These are phyloP conservation scores for Torymus aiolomorphi DNA, from an alignment of 2,888 invertebrate genomes.

Conservation along the genomic window DNA sequence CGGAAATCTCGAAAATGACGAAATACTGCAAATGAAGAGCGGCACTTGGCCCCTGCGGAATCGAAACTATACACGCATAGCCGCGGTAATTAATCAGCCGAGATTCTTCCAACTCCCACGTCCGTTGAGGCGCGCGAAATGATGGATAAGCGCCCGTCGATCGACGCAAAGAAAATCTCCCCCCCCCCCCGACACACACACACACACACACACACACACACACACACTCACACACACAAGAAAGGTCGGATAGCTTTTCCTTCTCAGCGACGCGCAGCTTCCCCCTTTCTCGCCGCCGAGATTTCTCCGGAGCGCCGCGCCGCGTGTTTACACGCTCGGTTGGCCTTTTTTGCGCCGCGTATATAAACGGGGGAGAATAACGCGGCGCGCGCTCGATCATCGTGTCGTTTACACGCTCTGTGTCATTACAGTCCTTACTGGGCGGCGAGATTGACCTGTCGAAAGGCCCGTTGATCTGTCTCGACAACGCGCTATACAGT, in stretches of 20 bases:
- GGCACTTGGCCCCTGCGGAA: background rate
- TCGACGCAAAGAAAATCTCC: background rate
- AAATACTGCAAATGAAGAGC: background rate
- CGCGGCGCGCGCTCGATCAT: conserved; percentile 58
- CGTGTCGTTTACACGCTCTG: conserved; percentile 52
- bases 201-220: no score
- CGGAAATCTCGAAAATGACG: background rate
- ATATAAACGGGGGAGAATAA: conserved; percentile 54
- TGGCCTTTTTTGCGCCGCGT: background rate
- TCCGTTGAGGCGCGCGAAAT: conserved; percentile 7
- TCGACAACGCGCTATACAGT: background rate
- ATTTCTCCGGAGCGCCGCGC: no score
- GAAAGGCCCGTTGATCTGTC: background rate
- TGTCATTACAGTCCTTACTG: conserved; percentile 5
- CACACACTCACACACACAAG: no score
- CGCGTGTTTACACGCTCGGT: background rate
- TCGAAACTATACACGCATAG: background rate
- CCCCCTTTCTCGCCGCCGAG: no score
- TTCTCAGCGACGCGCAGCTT: no score
- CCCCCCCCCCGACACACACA: no score
- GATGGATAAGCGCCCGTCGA: conserved; percentile 36
- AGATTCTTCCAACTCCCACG: conserved; percentile 12
- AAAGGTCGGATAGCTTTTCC: no score
- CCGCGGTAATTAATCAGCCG: conserved; percentile 25
- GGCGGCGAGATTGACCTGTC: conserved; percentile 49